Evolutionary conservation across 2,797 vertebrate genomes (phyloP).

Genomic region (Enteromius viviparus): DNA sequence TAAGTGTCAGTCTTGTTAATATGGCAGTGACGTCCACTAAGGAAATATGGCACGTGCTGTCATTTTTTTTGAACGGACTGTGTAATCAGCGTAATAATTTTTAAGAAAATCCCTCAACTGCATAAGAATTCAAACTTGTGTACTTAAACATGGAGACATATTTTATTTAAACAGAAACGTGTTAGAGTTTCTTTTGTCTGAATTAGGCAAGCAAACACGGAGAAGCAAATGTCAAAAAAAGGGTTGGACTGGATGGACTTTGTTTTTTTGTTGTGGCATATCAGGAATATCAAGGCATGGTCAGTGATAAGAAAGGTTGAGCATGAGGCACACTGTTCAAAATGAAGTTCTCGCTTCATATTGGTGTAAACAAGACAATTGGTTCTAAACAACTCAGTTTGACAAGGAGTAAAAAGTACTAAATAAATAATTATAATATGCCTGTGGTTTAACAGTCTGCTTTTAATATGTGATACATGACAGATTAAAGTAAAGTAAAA

Average conservation of each 20-base stretch:
- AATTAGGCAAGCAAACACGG: background rate
- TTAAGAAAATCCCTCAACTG: background rate
- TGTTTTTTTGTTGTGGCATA: slow-evolving; percentile 55
- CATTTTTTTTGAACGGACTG: background rate
- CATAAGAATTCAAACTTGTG: background rate
- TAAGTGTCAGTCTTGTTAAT: background rate
- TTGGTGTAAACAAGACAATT: background rate
- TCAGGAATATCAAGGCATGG: slow-evolving; percentile 62
- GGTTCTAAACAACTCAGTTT: background rate
- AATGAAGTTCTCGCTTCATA: background rate
- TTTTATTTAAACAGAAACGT: slow-evolving; percentile 54
- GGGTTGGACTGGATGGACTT: slow-evolving; percentile 70
- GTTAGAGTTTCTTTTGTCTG: background rate
- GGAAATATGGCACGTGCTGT: background rate
- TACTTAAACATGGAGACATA: slow-evolving; percentile 40
- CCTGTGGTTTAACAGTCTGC: background rate
- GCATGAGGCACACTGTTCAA: background rate
- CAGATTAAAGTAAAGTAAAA: background rate
- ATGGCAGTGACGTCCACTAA: background rate
- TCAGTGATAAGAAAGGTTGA: slow-evolving; percentile 37
- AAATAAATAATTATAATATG: background rate
- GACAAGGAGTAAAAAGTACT: background rate
- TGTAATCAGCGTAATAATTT: background rate
- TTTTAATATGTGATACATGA: background rate
- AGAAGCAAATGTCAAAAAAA: slow-evolving; percentile 7